Conservation (phyloP, 2,797 vertebrate species). For the Rhyacichthys aspro region DNA sequence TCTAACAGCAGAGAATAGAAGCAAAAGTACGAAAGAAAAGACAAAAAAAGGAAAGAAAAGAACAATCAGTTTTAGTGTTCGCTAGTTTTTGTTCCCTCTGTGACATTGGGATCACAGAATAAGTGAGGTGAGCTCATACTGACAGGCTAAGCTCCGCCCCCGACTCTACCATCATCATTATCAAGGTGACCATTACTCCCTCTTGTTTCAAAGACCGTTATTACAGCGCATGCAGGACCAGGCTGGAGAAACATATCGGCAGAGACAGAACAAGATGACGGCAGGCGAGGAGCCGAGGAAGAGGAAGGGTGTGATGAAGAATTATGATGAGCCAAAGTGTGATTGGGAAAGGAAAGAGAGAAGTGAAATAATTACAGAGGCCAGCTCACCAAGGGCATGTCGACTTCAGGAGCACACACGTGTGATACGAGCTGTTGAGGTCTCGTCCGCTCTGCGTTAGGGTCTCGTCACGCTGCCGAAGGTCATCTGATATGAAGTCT, state of each 20-base stretch:
- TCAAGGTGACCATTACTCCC: slow-evolving; percentile 74
- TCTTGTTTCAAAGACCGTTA: slow-evolving; percentile 70
- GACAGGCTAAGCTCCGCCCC: slow-evolving; percentile 39
- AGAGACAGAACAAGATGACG: slow-evolving; percentile 66
- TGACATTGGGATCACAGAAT: slow-evolving; percentile 32
- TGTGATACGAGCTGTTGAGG: too few relatives aligned
- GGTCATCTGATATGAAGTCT: slow-evolving; percentile 64
- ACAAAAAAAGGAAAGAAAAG: slow-evolving; percentile 28
- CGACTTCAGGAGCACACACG: slow-evolving; percentile 28
- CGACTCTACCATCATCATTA: slow-evolving; percentile 65
- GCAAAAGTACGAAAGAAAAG: slow-evolving; percentile 12
- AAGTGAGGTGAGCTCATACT: slow-evolving; percentile 38
- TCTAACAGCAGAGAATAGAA: slow-evolving; percentile 40
- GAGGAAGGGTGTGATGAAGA: slow-evolving; percentile 50
- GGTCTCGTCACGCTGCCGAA: slow-evolving; percentile 23
- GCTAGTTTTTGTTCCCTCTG: slow-evolving; percentile 20
- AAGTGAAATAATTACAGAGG: slow-evolving; percentile 68
- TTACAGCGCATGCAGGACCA: slow-evolving; percentile 56
- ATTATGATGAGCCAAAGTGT: slow-evolving; percentile 64
- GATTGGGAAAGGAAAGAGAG: slow-evolving; percentile 42
- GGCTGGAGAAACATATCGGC: slow-evolving; percentile 56
- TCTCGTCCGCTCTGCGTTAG: slow-evolving; percentile 52
- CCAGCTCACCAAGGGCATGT: slow-evolving; percentile 70
- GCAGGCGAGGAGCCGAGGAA: slow-evolving; percentile 42
- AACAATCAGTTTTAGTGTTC: slow-evolving; percentile 41